Evolutionary conservation across 2,113 vertebrate genomes (phyloP).

Genomic region (Paralichthys olivaceus): DNA sequence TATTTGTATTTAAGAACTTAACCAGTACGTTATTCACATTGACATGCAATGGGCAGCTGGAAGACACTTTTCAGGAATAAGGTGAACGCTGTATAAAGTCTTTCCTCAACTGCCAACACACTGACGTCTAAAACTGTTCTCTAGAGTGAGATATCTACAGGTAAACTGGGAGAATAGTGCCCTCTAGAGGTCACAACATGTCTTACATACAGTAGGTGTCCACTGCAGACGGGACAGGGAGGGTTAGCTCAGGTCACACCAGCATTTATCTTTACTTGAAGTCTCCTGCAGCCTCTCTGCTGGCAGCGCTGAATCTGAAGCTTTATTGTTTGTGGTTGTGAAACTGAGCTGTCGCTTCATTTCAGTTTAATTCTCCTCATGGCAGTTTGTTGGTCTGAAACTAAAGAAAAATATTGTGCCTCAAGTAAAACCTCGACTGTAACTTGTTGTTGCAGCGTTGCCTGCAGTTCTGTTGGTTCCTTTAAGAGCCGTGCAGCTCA

Average conservation of each 20-base stretch:
- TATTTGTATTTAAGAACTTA: neutral
- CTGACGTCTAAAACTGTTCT: neutral
- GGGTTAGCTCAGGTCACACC: conserved; percentile 61
- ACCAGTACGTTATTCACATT: neutral
- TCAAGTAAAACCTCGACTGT: neutral
- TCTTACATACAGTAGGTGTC: conserved; percentile 13
- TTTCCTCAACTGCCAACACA: neutral
- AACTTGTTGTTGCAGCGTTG: neutral
- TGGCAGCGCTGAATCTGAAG: neutral
- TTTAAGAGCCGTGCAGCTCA: neutral
- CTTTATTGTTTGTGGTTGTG: neutral
- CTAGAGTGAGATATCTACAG: neutral
- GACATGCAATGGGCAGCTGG: neutral
- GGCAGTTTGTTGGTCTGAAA: neutral
- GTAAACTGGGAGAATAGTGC: conserved; percentile 68
- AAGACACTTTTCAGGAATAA: neutral
- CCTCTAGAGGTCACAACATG: conserved; percentile 70
- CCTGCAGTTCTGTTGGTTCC: neutral
- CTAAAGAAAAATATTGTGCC: conserved; percentile 5
- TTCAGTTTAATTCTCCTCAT: neutral
- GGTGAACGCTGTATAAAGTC: too few relatives aligned
- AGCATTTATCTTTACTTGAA: conserved; percentile 2
- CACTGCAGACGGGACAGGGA: conserved; percentile 11
- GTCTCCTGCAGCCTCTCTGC: neutral
- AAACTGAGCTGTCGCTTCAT: neutral